Base-by-base conservation (phyloP, 2,113 vertebrate genomes). In the Dascyllus trimaculatus region DNA sequence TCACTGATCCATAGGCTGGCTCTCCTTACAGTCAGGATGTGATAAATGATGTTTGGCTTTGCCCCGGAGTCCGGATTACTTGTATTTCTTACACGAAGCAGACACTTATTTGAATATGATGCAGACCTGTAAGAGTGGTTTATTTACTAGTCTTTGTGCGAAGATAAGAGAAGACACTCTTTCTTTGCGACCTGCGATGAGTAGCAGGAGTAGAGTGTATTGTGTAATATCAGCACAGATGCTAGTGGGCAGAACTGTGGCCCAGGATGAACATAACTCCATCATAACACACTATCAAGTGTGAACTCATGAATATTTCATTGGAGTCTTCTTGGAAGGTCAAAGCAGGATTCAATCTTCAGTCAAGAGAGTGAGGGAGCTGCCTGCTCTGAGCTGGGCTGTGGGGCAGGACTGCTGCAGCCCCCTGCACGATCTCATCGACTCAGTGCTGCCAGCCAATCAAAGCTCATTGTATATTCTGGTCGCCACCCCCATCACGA, bases 301-400 rank as follows among this genome's bases (percentile, higher is more conserved):
- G 56, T 83, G 65, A 88, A 83, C 56, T 81, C 81, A 82, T 92
- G 24, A 79, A 91, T 91, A 85, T 88, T 90, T 86, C 59, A 87
- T 52, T 53, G 35, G 25, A 22, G 52, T 73, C 70, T 74, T 78
- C 52, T 65, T 62, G 60, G 82, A 89, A 91, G 92, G 89, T 91
- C 86, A 91, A 87, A n/a, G 75, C 66, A 51, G 86, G 62, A 84
- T 76, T 69, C 60, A 58, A 59, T 85, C 65, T 58, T 66, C 63
- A 70, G 59, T 75, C 80, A 75, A n/a, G 57, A 46, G 13, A 66
- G 19, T 59, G 49, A 81, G 59, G 38, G 61, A 78, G 63, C 7
- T 4, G 56, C 21, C 29, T 21, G 56, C 78, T 52, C 65, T 72
- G 65, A 63, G 82, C 48, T 62, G 64, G 70, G 46, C 48, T 26